Conservation (phyloP, 2,113 vertebrate genomes). For the Stercorarius parasiticus region DNA sequence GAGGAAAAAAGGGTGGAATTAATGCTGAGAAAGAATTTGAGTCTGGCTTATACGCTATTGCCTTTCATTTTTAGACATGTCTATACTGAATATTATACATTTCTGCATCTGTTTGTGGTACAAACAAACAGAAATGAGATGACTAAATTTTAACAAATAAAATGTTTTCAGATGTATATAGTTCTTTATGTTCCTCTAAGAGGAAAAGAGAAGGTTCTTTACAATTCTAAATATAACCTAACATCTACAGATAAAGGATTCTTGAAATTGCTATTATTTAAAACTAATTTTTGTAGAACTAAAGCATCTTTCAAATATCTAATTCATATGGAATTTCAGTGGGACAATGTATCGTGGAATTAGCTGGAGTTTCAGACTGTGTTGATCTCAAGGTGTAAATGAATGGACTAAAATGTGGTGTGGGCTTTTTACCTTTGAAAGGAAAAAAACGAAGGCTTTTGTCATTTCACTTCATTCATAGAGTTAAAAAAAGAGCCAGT, state of each 20-base stretch:
- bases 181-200: not conserved
- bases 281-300: constrained; percentile 10
- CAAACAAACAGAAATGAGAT: constrained; percentile 2
- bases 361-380: constrained; percentile 35
- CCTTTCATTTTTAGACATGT: constrained; percentile 47
- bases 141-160: constrained; percentile 52
- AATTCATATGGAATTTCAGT: constrained; percentile 46
- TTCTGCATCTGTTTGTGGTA: constrained; percentile 40
- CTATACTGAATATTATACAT: not conserved
- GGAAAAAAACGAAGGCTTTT: not conserved
- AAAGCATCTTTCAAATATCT: constrained; percentile 27
- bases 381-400: constrained; percentile 24
- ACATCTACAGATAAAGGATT: not conserved
- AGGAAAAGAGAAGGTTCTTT: constrained; percentile 43
- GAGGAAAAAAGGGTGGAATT: constrained; percentile 57
- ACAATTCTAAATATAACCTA: not conserved
- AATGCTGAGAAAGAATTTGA: constrained; percentile 67
- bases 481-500: not conserved
- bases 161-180: constrained; percentile 11
- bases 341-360: constrained; percentile 18
- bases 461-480: not conserved
- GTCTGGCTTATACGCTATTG: constrained; percentile 37
- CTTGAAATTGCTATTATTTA: not conserved
- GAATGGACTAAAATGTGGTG: constrained; percentile 31
- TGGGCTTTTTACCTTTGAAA: constrained; percentile 25